Evolutionary conservation across 2,888 invertebrate species (phyloP), one percentile per base, ranked within the genome.

Genomic region (Hypolimnas misippus): DNA sequence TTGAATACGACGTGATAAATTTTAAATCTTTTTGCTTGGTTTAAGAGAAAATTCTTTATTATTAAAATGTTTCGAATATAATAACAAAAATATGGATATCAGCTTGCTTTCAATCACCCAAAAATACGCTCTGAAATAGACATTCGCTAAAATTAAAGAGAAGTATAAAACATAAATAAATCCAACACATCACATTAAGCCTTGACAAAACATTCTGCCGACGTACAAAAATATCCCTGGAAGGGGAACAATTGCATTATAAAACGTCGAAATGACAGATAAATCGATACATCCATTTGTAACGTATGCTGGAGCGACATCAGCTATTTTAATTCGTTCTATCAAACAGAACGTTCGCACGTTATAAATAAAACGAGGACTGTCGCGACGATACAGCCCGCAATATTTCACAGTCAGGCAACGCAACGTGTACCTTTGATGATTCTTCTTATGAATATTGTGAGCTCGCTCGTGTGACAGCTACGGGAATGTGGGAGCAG

Each of bases 361-460:
- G 83, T 82, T 88, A 89, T 89, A 89, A 88, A 90, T 89, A 89
- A 87, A 84, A 78, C 49, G 19, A 79, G 78, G 77, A 78, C 83
- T 87, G 91, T 90, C 91, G 83, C 75, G 81, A 77, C 87, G 87
- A 88, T 87, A 85, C 83, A 75, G 74, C 70, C 70, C 68, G 89
- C 84, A 90, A 91, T 90, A 90, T 90, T 82, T 91, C 89, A 90
- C 79, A 82, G 83, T 78, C 81, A 78, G 78, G 75, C 77, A 80
- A 82, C 81, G 79, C 79, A 83, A 77, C 76, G 79, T 72, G 76
- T 73, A 77, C 79, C 83, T 89, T 89, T 89, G 89, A 87, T 88
- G 86, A 84, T 82, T 70, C 75, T 85, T 77, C 82, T 87, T 88
- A 88, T 87, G 89, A 87, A 89, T 89, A 89, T 85, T 62, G 69